A percentile compares a stretch with the other conserved stretches of the same genome.
phyloP scores from a whole-genome alignment of 2,113 vertebrate species.

The Oryctolagus cuniculus region mOryCun1.1 NC_091447.1:48671501-48672000 shows the following conservation, averaged over 20 bases:
- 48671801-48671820: neutral
- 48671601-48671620: neutral
- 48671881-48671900: neutral
- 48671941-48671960: neutral
- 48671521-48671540: neutral
- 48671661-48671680: neutral
- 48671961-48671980: neutral
- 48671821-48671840: constrained; percentile 14
- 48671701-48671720: neutral
- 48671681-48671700: neutral
- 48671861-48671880: neutral
- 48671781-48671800: constrained; percentile 22
- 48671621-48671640: neutral
- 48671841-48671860: neutral
- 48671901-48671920: neutral
- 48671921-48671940: constrained; percentile 2
- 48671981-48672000: neutral
- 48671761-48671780: neutral
- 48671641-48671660: neutral
- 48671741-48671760: neutral
- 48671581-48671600: neutral
- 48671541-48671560: constrained; percentile 40
- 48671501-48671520: constrained; percentile 6
- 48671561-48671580: neutral
- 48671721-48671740: neutral